Evolutionary conservation across 2,113 vertebrate genomes (phyloP), one percentile per base, ranked within the genome.

Genomic region (Bucco capensis): DNA sequence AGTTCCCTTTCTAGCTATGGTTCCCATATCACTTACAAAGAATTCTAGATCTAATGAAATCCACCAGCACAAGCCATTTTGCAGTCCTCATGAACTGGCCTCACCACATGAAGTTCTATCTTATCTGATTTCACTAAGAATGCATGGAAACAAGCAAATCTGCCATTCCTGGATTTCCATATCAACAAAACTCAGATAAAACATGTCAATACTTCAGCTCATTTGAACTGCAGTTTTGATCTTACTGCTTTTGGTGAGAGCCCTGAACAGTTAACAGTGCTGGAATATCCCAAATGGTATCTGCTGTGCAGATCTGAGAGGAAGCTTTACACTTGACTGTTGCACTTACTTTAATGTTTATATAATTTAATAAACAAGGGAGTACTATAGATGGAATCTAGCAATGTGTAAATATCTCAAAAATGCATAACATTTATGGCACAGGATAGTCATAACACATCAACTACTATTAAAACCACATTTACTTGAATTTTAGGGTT

Each of bases 401-500:
- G 60, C 80, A 93, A 82, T 82, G 69, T 67, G 92, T 86, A 96
- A 96, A 94, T 94, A 92, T 33, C 46, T 95, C 86, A 91, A 70
- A 96, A 94, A 95, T 90, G 79, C 76, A 90, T 85, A 94, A 82
- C 76, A 67, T 64, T 96, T 90, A 91, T 82, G 67, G 75, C 69
- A 53, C 57, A 23, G 31, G 67, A 66, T 49, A 96, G 70, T 69
- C 90, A 95, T 94, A 96, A 96, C 85, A 83, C 94, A 96, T 96
- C 95, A 96, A 87, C 56, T 82, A 70, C 90, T 28, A 92, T 94
- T 94, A 94, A 97, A 97, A 98, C 89, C 46, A 72, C 90, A 96
- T 96, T 97, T 96, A 82, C 83, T 90, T 83, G 81, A 95, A 89
- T 96, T 97, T 97, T 93, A 97, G 92, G 90, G 94, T 92, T 96